Conservation (phyloP, 2,113 vertebrate genomes). For the Glareola pratincola region DNA sequence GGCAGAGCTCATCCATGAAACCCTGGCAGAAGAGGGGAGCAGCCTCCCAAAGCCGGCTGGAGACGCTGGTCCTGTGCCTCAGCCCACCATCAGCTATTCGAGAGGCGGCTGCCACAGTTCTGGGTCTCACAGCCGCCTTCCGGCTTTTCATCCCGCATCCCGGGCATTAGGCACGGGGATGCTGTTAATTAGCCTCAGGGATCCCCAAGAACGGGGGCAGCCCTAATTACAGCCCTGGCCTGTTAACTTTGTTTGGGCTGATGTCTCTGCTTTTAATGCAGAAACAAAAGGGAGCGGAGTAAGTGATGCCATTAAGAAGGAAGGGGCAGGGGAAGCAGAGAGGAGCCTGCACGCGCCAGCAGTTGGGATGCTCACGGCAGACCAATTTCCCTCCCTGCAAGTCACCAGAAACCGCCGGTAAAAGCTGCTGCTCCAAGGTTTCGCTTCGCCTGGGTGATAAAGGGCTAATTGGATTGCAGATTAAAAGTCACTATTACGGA, state of each 20-base stretch:
- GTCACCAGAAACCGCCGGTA: background rate
- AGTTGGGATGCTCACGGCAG: background rate
- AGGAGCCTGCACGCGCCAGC: background rate
- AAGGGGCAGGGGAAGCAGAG: background rate
- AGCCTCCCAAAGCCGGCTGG: background rate
- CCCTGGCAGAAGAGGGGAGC: background rate
- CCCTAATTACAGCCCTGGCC: background rate
- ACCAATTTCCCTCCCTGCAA: background rate
- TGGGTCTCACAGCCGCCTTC: background rate
- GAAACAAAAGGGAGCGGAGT: background rate
- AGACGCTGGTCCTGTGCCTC: fast-evolving
- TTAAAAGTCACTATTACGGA: background rate
- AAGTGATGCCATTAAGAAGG: background rate
- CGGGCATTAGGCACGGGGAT: background rate
- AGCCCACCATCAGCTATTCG: background rate
- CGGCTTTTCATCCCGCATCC: background rate
- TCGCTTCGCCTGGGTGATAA: background rate
- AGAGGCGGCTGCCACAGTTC: background rate
- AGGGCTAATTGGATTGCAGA: conserved; percentile 22
- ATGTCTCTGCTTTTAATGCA: background rate
- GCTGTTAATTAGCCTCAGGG: background rate
- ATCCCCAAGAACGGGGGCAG: background rate
- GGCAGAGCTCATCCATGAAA: background rate
- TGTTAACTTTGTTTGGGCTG: background rate
- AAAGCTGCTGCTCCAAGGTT: background rate